A percentile compares a stretch with the other conserved stretches of the same genome.
These are phyloP conservation scores for Cyclopterus lumpus DNA, from an alignment of 2,797 vertebrate species.

Conservation along the genomic window DNA sequence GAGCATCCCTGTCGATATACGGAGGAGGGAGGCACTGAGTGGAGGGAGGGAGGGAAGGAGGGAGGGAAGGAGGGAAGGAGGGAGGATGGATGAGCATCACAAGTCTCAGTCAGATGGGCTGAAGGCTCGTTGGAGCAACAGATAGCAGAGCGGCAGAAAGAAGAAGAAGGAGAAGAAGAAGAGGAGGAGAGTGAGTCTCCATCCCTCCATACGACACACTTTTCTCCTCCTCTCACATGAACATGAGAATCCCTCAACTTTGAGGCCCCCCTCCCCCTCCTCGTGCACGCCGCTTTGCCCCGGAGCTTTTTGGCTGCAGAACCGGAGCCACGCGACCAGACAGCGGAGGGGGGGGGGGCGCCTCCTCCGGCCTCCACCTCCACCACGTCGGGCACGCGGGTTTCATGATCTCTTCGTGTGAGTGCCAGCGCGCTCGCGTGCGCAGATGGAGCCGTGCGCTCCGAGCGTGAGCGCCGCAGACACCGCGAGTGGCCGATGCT, in stretches of 20 bases:
- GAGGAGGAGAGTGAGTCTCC: slow-evolving; percentile 4
- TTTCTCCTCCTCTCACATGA: slow-evolving; percentile 22
- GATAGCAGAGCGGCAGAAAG: slow-evolving; percentile 37
- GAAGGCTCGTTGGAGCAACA: slow-evolving; percentile 59
- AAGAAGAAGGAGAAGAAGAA: slow-evolving; percentile 18
- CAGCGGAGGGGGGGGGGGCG: slow-evolving; percentile 33
- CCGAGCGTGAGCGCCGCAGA: slow-evolving; percentile 14
- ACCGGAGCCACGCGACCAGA: not conserved
- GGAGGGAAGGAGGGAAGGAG: not conserved
- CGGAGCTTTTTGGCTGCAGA: not conserved
- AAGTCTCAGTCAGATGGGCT: slow-evolving; percentile 44
- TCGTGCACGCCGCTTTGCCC: slow-evolving; percentile 25
- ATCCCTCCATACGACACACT: slow-evolving; percentile 3
- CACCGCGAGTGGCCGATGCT: not conserved
- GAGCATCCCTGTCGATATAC: slow-evolving; percentile 46
- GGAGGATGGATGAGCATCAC: slow-evolving; percentile 37
- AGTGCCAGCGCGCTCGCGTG: not conserved
- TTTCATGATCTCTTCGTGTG: not conserved
- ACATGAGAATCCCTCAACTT: slow-evolving; percentile 46
- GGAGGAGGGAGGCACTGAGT: slow-evolving; percentile 43
- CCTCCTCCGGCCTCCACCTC: not conserved
- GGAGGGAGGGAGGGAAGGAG: slow-evolving; percentile 8
- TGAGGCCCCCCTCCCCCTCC: slow-evolving; percentile 12
- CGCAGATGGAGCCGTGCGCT: slow-evolving; percentile 49
- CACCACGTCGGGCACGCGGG: not conserved